Percentiles rank a stretch among this genome's conserved stretches.
Conservation (phyloP, 2,888 invertebrate genomes). For the Cheilosia variabilis region DNA sequence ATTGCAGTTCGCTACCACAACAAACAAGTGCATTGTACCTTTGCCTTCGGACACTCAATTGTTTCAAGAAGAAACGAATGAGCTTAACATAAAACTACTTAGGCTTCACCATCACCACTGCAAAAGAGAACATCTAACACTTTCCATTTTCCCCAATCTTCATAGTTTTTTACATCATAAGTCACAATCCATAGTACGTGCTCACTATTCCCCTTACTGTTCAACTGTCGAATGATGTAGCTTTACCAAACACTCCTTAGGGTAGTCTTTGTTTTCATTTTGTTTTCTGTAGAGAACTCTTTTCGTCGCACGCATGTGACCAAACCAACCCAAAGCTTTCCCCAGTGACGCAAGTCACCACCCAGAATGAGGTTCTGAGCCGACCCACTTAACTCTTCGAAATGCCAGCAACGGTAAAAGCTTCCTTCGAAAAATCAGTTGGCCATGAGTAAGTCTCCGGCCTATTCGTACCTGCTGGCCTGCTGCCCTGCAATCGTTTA, state of each 20-base stretch:
- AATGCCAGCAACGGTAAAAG: constrained; percentile 42
- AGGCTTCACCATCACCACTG: too few species aligned
- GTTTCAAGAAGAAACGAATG: too few species aligned
- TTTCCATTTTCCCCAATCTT: too few species aligned
- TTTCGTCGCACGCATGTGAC: constrained; percentile 5
- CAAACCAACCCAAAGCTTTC: constrained; percentile 18
- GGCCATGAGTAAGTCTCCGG: constrained; percentile 47
- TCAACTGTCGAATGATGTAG: too few species aligned
- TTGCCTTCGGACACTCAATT: too few species aligned
- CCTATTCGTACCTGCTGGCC: constrained; percentile 34
- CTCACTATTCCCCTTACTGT: too few species aligned
- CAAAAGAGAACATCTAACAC: too few species aligned
- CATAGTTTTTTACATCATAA: too few species aligned
- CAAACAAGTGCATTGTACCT: too few species aligned
- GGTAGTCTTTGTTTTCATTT: neutral
- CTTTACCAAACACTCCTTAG: neutral
- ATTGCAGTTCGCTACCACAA: too few species aligned
- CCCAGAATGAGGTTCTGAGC: neutral
- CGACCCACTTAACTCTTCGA: constrained; percentile 28
- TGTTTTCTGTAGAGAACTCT: constrained; percentile 6
- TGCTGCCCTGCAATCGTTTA: constrained; percentile 15
- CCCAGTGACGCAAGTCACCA: constrained; percentile 40
- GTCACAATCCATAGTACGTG: too few species aligned
- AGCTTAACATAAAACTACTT: too few species aligned
- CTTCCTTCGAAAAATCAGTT: constrained; percentile 55